phyloP scores from a whole-genome alignment of 2,797 vertebrate species.

The Anas flavirostris region DNA sequence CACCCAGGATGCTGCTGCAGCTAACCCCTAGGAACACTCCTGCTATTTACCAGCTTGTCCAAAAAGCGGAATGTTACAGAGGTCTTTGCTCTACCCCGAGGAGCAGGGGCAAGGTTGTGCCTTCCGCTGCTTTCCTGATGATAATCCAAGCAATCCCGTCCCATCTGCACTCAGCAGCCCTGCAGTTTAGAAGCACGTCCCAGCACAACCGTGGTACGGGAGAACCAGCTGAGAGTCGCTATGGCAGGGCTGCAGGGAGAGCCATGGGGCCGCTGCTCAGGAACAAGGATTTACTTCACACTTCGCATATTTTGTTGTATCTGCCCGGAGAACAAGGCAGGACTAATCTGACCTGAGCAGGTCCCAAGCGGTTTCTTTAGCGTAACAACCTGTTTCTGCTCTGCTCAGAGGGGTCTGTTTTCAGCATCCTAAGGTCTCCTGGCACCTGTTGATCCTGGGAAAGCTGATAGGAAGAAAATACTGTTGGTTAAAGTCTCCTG shows the following conservation, averaged over 20 bases:
- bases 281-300: neutral
- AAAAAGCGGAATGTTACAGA: neutral
- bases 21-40: neutral
- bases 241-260: neutral
- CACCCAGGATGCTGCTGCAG: neutral
- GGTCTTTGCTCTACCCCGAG: neutral
- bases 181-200: neutral
- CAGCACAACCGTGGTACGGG: accelerated
- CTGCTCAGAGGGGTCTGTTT: neutral
- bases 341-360: neutral
- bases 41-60: neutral
- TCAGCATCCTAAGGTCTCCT: neutral
- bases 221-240: accelerated
- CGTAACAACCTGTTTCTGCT: neutral
- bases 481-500: neutral
- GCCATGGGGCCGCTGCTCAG: neutral
- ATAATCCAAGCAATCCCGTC: neutral
- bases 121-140: neutral
- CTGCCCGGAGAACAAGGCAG: neutral
- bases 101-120: slow-evolving; percentile 1
- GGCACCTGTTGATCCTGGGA: neutral
- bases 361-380: neutral
- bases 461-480: neutral
- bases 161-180: neutral
- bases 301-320: neutral